phyloP scores from a whole-genome alignment of 2,113 vertebrate species.

The Telmatochromis brichardi region DNA sequence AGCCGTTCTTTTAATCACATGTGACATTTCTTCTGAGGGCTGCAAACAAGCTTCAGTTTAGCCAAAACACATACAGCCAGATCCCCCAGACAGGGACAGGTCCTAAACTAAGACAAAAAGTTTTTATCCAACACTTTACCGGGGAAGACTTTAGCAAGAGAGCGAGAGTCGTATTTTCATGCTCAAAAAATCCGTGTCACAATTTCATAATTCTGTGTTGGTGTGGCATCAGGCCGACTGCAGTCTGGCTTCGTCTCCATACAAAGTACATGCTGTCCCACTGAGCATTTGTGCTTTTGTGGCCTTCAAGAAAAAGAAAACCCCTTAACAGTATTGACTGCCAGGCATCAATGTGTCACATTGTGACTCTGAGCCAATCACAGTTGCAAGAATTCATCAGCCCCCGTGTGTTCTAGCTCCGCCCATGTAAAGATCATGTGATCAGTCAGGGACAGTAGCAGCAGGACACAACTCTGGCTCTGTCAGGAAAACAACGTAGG shows the following conservation, averaged over 20 bases:
- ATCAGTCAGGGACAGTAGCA: not conserved
- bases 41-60: not conserved
- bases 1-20: not conserved
- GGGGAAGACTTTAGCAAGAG: not conserved
- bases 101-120: not conserved
- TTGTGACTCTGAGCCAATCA: not conserved
- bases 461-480: not conserved
- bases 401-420: not conserved
- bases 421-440: not conserved
- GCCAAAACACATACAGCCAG: not conserved
- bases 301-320: not conserved
- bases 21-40: not conserved
- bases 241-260: not conserved
- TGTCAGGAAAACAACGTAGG: not conserved
- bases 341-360: not conserved
- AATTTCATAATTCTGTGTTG: not conserved
- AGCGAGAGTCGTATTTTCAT: not conserved
- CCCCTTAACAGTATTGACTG: not conserved
- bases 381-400: slow-evolving; percentile 5
- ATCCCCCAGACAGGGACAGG: not conserved
- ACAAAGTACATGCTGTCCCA: not conserved
- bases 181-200: not conserved
- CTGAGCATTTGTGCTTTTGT: not conserved
- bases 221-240: not conserved
- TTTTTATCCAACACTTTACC: not conserved